Percentiles rank a stretch among this genome's conserved stretches.
phyloP scores from a whole-genome alignment of 2,797 vertebrate genomes.

The Scolopax rusticola region DNA sequence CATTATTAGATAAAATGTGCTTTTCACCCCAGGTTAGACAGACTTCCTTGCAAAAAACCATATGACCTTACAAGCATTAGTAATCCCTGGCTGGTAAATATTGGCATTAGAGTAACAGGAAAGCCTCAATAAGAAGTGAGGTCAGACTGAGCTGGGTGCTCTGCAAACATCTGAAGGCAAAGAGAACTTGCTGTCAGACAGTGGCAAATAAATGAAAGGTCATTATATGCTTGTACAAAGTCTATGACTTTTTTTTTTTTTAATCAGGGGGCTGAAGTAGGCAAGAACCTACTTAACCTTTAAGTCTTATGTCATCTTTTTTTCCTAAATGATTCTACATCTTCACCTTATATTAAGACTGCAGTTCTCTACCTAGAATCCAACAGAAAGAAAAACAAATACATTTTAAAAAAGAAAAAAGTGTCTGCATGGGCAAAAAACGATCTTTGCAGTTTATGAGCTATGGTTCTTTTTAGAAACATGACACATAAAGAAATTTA shows the following conservation, averaged over 20 bases:
- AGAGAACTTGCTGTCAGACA: slow-evolving; percentile 16
- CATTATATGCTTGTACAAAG: background rate
- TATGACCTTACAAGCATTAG: background rate
- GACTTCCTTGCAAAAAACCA: background rate
- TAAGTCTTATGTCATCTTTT: background rate
- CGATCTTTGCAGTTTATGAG: background rate
- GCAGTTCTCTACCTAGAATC: background rate
- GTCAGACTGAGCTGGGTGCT: background rate
- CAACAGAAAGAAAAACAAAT: background rate
- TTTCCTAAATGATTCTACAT: background rate
- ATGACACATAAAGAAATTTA: background rate
- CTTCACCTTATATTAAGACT: background rate
- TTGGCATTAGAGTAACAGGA: background rate
- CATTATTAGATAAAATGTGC: background rate
- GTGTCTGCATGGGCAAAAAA: background rate
- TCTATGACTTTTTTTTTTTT: background rate
- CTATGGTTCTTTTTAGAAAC: background rate
- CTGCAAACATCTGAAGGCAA: slow-evolving; percentile 21
- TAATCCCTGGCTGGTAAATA: slow-evolving; percentile 3
- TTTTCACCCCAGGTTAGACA: background rate
- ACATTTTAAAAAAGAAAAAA: too few species aligned
- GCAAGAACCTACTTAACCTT: background rate
- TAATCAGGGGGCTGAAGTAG: background rate
- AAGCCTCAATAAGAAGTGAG: slow-evolving; percentile 4
- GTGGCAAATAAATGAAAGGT: slow-evolving; percentile 45